A percentile compares a stretch with the other conserved stretches of the same genome.
phyloP scores from a whole-genome alignment of 2,797 vertebrate species.

The Xyrichtys novacula region DNA sequence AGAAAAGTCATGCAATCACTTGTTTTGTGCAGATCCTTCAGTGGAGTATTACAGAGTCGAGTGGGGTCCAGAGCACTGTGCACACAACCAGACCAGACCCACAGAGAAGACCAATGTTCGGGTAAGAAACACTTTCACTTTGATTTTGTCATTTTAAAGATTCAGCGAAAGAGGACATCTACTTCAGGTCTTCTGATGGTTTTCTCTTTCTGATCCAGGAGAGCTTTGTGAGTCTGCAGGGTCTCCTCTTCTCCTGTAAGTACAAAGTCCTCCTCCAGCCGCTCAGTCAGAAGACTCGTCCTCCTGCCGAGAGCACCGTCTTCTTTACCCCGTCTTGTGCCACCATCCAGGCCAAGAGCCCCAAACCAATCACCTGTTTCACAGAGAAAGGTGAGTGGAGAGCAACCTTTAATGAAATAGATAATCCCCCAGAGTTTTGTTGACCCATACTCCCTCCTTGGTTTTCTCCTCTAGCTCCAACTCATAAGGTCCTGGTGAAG shows the following conservation, averaged over 20 bases:
- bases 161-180: background rate
- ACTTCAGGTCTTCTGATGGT: background rate
- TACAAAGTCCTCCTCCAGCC: conserved; percentile 91
- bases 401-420: no score
- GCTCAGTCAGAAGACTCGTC: conserved; percentile 76
- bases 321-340: conserved; percentile 92
- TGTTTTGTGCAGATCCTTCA: conserved; percentile 74
- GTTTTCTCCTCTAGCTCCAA: conserved; percentile 57
- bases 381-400: conserved; percentile 81
- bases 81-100: conserved; percentile 83
- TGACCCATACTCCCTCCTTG: background rate
- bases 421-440: no score
- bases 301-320: conserved; percentile 82
- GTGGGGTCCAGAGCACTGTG: conserved; percentile 89
- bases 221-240: conserved; percentile 87
- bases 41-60: conserved; percentile 87
- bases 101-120: conserved; percentile 85
- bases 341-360: conserved; percentile 87
- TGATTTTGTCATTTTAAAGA: background rate
- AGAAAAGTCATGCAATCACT: background rate
- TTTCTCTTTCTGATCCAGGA: conserved; percentile 77
- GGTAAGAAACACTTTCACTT: conserved; percentile 69
- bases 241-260: conserved; percentile 92
- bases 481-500: conserved; percentile 83
- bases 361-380: conserved; percentile 82